Percentiles rank a stretch among this genome's conserved stretches.
Evolutionary conservation across 2,888 invertebrate species (phyloP).

Genomic region (Drosophila gaucha): DNA sequence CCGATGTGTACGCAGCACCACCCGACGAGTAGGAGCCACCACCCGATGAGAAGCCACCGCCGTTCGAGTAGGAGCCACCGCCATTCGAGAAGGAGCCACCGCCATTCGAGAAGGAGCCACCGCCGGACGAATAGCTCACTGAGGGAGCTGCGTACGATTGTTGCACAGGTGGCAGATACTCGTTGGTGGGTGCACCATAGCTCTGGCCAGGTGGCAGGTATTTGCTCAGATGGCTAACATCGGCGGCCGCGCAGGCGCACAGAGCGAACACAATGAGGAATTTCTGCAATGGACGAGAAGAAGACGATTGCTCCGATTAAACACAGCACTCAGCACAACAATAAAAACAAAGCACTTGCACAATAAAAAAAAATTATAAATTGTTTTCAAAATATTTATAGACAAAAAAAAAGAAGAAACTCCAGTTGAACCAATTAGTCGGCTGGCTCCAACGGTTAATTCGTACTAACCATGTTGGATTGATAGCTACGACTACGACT

Average conservation of each 20-base stretch:
- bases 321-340: slow-evolving; percentile 19
- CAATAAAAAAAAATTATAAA: slow-evolving; percentile 22
- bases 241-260: slow-evolving; percentile 80
- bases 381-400: slow-evolving; percentile 8
- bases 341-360: slow-evolving; percentile 26
- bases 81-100: slow-evolving; percentile 24
- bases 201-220: slow-evolving; percentile 76
- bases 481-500: slow-evolving; percentile 62
- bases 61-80: slow-evolving; percentile 7
- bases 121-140: slow-evolving; percentile 22
- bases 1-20: no score
- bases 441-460: background rate
- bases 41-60: no score
- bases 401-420: slow-evolving; percentile 2
- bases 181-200: slow-evolving; percentile 58
- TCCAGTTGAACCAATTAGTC: background rate
- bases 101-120: slow-evolving; percentile 2
- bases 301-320: slow-evolving; percentile 20
- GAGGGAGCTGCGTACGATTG: slow-evolving; percentile 50
- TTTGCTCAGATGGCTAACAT: slow-evolving; percentile 82
- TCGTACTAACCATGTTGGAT: slow-evolving; percentile 77
- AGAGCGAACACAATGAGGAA: slow-evolving; percentile 79
- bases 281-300: slow-evolving; percentile 75
- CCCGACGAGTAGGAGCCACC: slow-evolving; percentile 30
- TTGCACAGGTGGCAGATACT: slow-evolving; percentile 78